Evolutionary conservation across 2,797 vertebrate genomes (phyloP).

Genomic region (Microcaecilia unicolor): DNA sequence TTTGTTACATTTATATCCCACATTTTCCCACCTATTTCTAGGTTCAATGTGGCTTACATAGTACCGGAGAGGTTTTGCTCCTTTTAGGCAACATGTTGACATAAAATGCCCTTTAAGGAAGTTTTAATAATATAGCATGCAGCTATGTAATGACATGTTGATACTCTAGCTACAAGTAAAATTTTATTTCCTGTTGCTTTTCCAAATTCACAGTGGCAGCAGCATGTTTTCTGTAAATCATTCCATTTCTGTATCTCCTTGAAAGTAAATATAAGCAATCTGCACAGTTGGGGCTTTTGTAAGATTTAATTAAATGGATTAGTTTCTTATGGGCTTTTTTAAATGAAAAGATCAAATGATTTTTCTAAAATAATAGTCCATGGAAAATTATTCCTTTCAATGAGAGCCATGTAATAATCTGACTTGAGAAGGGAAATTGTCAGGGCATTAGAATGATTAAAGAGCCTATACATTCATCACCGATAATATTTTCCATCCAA

Average conservation of each 20-base stretch:
- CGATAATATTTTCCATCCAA: too few relatives aligned
- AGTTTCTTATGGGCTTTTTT: neutral
- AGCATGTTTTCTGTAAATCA: slow-evolving; percentile 21
- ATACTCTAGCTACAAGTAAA: slow-evolving; percentile 19
- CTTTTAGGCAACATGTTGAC: too few relatives aligned
- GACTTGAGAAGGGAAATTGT: neutral
- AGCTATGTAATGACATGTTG: slow-evolving; percentile 25
- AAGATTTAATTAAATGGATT: slow-evolving; percentile 13
- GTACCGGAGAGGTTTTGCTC: too few relatives aligned
- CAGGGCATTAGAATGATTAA: neutral
- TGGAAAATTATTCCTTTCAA: neutral
- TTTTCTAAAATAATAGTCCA: slow-evolving; percentile 4
- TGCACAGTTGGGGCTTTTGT: slow-evolving; percentile 10
- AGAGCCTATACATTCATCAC: too few relatives aligned
- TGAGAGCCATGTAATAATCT: neutral
- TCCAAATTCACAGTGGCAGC: slow-evolving; percentile 17
- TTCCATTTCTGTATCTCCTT: slow-evolving; percentile 17
- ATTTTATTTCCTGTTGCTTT: too few relatives aligned
- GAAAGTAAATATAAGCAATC: slow-evolving; percentile 9
- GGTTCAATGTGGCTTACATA: too few relatives aligned
- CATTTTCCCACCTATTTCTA: too few relatives aligned
- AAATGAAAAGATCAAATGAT: neutral
- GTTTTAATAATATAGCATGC: slow-evolving; percentile 31
- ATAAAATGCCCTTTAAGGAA: slow-evolving; percentile 24
- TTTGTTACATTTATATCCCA: too few relatives aligned